Evolutionary conservation across 2,888 invertebrate species (phyloP).

Genomic region (Pristionchus arcanus): DNA sequence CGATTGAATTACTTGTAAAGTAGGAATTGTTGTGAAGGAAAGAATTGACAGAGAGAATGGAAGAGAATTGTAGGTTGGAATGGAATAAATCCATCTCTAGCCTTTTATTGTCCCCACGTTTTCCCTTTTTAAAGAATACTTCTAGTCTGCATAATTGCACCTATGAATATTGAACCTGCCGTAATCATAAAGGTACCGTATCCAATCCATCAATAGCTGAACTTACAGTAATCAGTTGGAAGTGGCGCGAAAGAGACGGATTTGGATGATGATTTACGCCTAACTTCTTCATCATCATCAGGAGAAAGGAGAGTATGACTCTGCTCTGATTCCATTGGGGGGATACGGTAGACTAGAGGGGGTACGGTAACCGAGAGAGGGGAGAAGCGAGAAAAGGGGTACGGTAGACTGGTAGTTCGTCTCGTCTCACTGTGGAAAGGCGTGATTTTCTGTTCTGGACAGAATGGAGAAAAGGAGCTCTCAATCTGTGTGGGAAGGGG

Average conservation of each 20-base stretch:
- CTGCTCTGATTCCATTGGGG: conserved; percentile 17
- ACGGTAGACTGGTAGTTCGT: conserved; percentile 9
- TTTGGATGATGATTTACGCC: conserved; percentile 41
- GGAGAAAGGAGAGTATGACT: background rate
- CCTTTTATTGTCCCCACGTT: background rate
- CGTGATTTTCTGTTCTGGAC: conserved; percentile 34
- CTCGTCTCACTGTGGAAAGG: background rate
- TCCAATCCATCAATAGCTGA: background rate
- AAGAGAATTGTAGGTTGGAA: background rate
- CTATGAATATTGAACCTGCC: background rate
- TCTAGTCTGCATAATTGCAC: background rate
- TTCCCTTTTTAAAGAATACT: background rate
- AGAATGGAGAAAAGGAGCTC: conserved; percentile 26
- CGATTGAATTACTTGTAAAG: background rate
- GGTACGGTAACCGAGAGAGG: background rate
- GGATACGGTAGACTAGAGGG: conserved; percentile 27
- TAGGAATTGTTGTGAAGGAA: conserved; percentile 4
- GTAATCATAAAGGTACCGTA: background rate
- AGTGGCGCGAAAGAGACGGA: conserved; percentile 53
- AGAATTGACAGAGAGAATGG: conserved; percentile 4
- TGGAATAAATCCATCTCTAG: background rate
- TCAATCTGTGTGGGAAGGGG: conserved; percentile 31
- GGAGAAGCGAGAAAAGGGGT: background rate
- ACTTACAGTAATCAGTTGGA: conserved; percentile 54
- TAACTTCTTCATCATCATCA: conserved; percentile 26